These are phyloP conservation scores for Equus quagga DNA, from an alignment of 2,113 vertebrate genomes.

Conservation along the genomic window DNA sequence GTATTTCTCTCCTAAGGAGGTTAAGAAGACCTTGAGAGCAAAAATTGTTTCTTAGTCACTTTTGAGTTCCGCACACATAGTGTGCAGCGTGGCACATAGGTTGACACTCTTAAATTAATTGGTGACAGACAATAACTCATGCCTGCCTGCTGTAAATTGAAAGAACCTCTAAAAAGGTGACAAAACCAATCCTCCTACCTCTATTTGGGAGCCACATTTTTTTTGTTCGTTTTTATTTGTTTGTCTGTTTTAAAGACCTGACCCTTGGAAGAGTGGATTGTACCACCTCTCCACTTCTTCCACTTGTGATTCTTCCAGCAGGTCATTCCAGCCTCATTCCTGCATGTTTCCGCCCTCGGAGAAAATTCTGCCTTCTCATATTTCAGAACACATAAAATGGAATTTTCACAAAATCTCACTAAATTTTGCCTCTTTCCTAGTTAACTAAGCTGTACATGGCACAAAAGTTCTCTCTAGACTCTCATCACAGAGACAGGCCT, in stretches of 20 bases:
- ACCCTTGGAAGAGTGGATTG: background rate
- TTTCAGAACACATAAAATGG: conserved; percentile 32
- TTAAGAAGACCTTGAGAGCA: conserved; percentile 55
- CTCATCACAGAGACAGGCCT: background rate
- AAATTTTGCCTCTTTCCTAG: conserved; percentile 21
- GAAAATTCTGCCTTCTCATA: background rate
- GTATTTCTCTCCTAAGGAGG: background rate
- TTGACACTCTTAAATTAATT: background rate
- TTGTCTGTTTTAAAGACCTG: conserved; percentile 2
- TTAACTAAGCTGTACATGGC: background rate
- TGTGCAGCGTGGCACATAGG: background rate
- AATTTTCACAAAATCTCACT: conserved; percentile 51
- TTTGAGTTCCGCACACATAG: conserved; percentile 13
- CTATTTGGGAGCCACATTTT: background rate
- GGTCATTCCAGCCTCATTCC: background rate
- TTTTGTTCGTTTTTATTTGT: background rate
- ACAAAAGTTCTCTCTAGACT: background rate
- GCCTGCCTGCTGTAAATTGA: background rate
- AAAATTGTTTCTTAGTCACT: conserved; percentile 50
- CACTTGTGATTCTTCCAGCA: background rate
- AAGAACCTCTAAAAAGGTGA: background rate
- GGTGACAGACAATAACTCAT: background rate
- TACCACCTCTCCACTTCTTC: background rate
- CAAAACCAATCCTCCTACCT: background rate
- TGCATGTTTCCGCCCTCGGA: background rate